Percentiles rank a stretch among this genome's conserved stretches.
Evolutionary conservation across 2,797 vertebrate genomes (phyloP).

Genomic region (Hafferia zeledoni): DNA sequence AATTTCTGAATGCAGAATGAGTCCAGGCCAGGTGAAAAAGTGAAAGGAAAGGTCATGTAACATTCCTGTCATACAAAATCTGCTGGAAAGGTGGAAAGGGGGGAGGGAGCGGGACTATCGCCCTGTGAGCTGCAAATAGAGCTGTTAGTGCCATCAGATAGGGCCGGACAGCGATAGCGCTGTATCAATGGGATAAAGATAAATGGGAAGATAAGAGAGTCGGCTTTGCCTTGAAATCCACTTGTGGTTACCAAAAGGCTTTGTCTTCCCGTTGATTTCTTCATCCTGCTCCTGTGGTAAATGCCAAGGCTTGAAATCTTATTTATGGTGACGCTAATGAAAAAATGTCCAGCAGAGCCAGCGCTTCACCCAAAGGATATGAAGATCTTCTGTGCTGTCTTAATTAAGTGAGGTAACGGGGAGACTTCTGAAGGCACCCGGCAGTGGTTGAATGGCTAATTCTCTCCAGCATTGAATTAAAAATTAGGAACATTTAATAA

Average conservation of each 20-base stretch:
- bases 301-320: conserved; percentile 65
- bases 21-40: background rate
- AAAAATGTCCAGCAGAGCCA: conserved; percentile 8
- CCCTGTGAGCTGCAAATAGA: background rate
- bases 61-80: background rate
- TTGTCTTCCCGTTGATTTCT: conserved; percentile 45
- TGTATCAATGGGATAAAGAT: conserved; percentile 64
- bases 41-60: background rate
- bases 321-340: conserved; percentile 62
- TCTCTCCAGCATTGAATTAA: conserved; percentile 5
- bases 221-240: conserved; percentile 23
- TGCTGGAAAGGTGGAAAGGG: accelerated
- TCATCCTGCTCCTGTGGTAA: conserved; percentile 23
- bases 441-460: conserved; percentile 13
- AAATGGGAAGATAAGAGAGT: conserved; percentile 60
- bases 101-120: background rate
- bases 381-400: conserved; percentile 27
- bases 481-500: conserved; percentile 37
- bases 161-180: conserved; percentile 55
- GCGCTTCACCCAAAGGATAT: conserved; percentile 37
- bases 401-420: conserved; percentile 45
- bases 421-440: conserved; percentile 29
- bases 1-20: background rate
- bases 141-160: conserved; percentile 58
- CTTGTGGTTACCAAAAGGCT: conserved; percentile 41